Evolutionary conservation across 2,888 invertebrate species (phyloP).

Genomic region (Eulithis testata): DNA sequence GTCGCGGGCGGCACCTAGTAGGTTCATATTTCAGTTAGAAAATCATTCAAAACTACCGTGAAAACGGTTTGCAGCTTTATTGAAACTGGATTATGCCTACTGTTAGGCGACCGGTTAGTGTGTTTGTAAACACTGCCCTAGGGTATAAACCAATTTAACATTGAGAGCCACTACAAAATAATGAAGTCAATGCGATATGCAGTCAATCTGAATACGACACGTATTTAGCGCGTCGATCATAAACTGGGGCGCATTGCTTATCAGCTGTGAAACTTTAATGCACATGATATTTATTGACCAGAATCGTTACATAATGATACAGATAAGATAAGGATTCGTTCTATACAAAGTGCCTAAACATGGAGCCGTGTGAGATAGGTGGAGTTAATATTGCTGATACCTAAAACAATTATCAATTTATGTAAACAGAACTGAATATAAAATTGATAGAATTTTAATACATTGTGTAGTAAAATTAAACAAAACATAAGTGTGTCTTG

Average conservation of each 20-base stretch:
- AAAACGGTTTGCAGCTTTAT: no score
- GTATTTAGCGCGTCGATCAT: neutral
- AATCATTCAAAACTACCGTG: no score
- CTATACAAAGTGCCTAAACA: neutral
- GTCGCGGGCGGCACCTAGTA: no score
- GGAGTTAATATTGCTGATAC: neutral
- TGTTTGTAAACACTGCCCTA: no score
- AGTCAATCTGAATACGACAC: neutral
- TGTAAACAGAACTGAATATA: neutral
- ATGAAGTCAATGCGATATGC: neutral
- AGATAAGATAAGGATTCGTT: conserved; percentile 9
- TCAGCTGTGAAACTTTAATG: conserved; percentile 10
- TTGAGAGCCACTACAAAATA: neutral
- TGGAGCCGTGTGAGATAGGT: neutral
- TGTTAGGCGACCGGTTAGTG: no score
- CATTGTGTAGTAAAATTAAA: no score
- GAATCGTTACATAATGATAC: conserved; percentile 1
- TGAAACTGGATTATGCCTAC: no score
- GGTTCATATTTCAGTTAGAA: no score
- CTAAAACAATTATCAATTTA: neutral
- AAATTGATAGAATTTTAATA: no score
- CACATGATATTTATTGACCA: conserved; percentile 17
- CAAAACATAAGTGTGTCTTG: no score
- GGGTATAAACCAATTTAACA: no score
- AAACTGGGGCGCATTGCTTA: conserved; percentile 14